Conservation (phyloP, 2,888 invertebrate genomes). For the Allophyes oxyacanthae region DNA sequence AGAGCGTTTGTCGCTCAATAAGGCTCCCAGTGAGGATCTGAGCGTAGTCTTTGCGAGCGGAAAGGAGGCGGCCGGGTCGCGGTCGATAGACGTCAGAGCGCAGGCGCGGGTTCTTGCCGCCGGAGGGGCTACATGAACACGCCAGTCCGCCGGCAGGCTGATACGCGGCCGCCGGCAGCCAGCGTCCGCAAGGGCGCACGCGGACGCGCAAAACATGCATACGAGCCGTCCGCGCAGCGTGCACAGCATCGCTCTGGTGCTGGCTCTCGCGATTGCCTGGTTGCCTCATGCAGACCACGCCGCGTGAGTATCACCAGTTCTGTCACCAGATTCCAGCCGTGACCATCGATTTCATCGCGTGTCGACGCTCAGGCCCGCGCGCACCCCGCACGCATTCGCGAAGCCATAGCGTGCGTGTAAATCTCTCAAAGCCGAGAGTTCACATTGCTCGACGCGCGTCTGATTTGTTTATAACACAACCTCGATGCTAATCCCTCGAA, state of each 20-base stretch:
- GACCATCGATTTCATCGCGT: conserved; percentile 50
- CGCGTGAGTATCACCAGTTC: conserved; percentile 75
- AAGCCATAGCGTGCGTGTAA: conserved; percentile 73
- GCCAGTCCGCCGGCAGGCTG: conserved; percentile 81
- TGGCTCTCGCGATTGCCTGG: conserved; percentile 79
- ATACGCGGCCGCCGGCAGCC: conserved; percentile 81
- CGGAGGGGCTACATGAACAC: conserved; percentile 64
- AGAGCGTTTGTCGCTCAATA: conserved; percentile 76
- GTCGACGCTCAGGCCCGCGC: conserved; percentile 44
- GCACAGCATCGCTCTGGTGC: conserved; percentile 78
- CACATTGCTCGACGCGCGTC: conserved; percentile 57
- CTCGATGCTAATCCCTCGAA: conserved; percentile 54
- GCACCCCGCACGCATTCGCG: conserved; percentile 56
- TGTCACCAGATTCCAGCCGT: conserved; percentile 27
- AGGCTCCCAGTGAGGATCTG: conserved; percentile 74
- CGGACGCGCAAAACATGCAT: conserved; percentile 75
- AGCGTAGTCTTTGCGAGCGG: conserved; percentile 69
- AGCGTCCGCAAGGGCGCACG: conserved; percentile 72
- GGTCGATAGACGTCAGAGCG: conserved; percentile 80
- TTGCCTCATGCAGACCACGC: conserved; percentile 79
- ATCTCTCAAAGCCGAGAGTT: conserved; percentile 65
- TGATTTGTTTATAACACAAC: conserved; percentile 63
- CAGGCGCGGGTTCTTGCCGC: conserved; percentile 74
- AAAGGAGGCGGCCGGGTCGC: conserved; percentile 70
- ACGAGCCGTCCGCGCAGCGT: conserved; percentile 80